Conservation (phyloP, 2,888 invertebrate species). For the Orchestes rusci region DNA sequence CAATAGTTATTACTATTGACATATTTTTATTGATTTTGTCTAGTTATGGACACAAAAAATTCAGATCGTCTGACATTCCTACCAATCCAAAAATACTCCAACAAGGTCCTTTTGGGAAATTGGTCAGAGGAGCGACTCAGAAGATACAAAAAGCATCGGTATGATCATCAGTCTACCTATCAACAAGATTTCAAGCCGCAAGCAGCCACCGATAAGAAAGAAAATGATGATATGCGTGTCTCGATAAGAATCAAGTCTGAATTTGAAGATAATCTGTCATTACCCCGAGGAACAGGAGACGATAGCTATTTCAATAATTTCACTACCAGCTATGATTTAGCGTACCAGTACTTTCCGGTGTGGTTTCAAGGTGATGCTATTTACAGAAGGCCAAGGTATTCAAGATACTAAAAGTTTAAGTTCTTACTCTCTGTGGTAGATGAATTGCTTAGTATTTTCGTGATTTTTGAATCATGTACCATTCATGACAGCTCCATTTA, state of each 20-base stretch:
- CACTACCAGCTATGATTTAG: slow-evolving; percentile 48
- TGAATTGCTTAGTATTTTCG: no score
- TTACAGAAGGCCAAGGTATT: slow-evolving; percentile 40
- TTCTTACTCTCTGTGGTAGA: no score
- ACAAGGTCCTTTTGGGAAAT: slow-evolving; percentile 30
- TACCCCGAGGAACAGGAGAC: slow-evolving; percentile 46
- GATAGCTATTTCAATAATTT: slow-evolving; percentile 46
- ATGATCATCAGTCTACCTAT: slow-evolving; percentile 26
- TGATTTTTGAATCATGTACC: no score
- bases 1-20: no score
- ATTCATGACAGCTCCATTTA: no score
- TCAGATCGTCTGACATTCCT: slow-evolving; percentile 18
- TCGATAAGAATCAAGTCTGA: slow-evolving; percentile 25
- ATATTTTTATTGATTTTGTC: no score
- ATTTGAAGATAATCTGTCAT: slow-evolving; percentile 43
- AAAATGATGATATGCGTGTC: slow-evolving; percentile 18
- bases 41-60: no score
- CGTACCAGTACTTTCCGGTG: slow-evolving; percentile 50
- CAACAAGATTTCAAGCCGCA: slow-evolving; percentile 23
- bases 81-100: slow-evolving; percentile 25
- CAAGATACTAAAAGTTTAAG: no score
- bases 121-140: slow-evolving; percentile 30
- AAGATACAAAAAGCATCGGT: slow-evolving; percentile 23
- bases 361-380: slow-evolving; percentile 43
- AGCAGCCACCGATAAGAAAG: slow-evolving; percentile 13